These are phyloP conservation scores for Phengaris arion DNA, from an alignment of 2,888 invertebrate species.

Conservation along the genomic window DNA sequence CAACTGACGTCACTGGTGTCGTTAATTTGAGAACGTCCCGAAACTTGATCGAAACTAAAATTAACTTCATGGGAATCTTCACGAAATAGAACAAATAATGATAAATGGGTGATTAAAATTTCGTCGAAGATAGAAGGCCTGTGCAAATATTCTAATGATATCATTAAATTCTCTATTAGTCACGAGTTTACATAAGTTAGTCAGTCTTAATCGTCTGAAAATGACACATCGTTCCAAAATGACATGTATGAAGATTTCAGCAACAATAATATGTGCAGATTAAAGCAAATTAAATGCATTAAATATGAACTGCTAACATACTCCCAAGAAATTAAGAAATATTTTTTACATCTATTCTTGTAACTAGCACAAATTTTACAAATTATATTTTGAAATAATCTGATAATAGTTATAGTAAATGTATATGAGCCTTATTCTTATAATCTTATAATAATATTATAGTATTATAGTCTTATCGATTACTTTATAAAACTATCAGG, in stretches of 20 bases:
- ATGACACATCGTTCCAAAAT: constrained; percentile 52
- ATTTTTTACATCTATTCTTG: neutral
- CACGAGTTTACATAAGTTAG: constrained; percentile 59
- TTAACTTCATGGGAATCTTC: neutral
- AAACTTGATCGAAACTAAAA: neutral
- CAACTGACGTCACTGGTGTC: constrained; percentile 60
- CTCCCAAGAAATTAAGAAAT: neutral
- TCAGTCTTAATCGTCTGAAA: constrained; percentile 57
- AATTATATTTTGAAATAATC: neutral
- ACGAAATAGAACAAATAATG: constrained; percentile 32
- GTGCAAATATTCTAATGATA: constrained; percentile 56
- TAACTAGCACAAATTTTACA: neutral
- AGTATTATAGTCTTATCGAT: neutral
- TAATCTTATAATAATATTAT: neutral
- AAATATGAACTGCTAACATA: neutral
- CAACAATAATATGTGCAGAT: neutral
- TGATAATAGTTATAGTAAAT: neutral
- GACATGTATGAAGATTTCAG: constrained; percentile 31
- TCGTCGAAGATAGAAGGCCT: constrained; percentile 55
- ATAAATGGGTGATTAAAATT: constrained; percentile 50
- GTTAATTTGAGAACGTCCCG: constrained; percentile 54
- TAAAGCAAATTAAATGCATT: neutral
- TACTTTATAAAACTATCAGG: neutral
- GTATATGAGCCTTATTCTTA: neutral
- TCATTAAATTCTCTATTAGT: constrained; percentile 57